Conservation (phyloP, 2,797 vertebrate genomes). For the Premnoplex brunnescens region DNA sequence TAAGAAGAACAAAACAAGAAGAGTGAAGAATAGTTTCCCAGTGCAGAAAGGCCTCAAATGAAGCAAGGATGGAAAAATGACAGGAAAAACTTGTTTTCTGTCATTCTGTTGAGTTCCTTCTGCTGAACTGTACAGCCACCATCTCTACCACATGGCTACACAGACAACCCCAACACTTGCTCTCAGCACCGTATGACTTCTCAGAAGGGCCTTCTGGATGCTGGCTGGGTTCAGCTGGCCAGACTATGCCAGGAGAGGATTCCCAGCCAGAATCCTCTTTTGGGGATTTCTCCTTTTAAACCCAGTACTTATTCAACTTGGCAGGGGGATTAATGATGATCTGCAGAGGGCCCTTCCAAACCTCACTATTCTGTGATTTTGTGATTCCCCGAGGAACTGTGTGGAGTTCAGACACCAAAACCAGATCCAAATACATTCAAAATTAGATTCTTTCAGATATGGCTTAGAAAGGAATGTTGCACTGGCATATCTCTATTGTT, state of each 20-base stretch:
- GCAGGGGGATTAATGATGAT: neutral
- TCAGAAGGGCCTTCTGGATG: neutral
- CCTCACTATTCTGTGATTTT: neutral
- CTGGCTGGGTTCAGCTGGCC: neutral
- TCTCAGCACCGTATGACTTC: rapidly evolving
- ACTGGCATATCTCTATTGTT: neutral
- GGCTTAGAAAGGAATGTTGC: neutral
- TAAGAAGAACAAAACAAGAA: neutral
- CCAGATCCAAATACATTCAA: neutral
- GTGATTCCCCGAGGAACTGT: neutral
- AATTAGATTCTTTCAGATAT: neutral
- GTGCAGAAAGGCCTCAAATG: neutral
- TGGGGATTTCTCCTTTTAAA: neutral
- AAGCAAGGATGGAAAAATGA: neutral
- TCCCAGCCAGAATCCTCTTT: neutral
- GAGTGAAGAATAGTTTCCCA: neutral
- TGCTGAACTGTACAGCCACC: neutral
- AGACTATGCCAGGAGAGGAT: neutral
- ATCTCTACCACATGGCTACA: rapidly evolving
- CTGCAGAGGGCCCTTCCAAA: neutral
- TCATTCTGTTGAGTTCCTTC: neutral
- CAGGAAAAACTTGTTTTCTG: neutral
- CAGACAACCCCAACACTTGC: neutral
- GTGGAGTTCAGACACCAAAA: neutral
- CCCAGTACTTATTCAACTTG: neutral